These are phyloP conservation scores for Micrasema longulum DNA, from an alignment of 1,140 invertebrate genomes.

Conservation along the genomic window DNA sequence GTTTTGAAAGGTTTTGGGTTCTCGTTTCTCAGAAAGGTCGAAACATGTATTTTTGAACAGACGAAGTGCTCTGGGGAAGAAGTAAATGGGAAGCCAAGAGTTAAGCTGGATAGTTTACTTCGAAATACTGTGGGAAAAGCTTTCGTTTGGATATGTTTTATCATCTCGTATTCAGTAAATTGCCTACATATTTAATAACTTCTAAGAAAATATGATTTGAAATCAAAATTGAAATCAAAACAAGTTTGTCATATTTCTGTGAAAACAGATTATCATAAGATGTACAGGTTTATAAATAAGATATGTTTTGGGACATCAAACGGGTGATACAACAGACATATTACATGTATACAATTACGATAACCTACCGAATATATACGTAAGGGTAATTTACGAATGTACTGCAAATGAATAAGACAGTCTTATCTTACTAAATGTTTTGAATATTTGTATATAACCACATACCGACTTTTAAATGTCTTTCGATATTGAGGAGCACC, in stretches of 20 bases:
- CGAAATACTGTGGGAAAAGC: not conserved
- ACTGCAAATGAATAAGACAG: too few species aligned
- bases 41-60: slow-evolving; percentile 22
- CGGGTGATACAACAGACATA: too few species aligned
- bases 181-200: not conserved
- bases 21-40: not conserved
- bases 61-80: slow-evolving; percentile 1
- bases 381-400: too few species aligned
- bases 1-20: slow-evolving; percentile 1
- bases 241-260: not conserved
- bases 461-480: too few species aligned
- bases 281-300: too few species aligned
- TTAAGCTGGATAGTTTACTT: slow-evolving; percentile 2
- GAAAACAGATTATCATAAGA: not conserved
- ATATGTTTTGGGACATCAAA: too few species aligned
- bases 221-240: not conserved
- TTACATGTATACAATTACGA: too few species aligned
- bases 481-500: too few species aligned
- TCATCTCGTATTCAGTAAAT: not conserved
- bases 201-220: not conserved
- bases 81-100: slow-evolving; percentile 17
- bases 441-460: too few species aligned
- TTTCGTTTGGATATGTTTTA: not conserved
- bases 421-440: too few species aligned
- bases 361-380: too few species aligned